A percentile compares a stretch with the other conserved stretches of the same genome.
Conservation (phyloP, 2,113 vertebrate genomes). For the Rhinichthys klamathensis region DNA sequence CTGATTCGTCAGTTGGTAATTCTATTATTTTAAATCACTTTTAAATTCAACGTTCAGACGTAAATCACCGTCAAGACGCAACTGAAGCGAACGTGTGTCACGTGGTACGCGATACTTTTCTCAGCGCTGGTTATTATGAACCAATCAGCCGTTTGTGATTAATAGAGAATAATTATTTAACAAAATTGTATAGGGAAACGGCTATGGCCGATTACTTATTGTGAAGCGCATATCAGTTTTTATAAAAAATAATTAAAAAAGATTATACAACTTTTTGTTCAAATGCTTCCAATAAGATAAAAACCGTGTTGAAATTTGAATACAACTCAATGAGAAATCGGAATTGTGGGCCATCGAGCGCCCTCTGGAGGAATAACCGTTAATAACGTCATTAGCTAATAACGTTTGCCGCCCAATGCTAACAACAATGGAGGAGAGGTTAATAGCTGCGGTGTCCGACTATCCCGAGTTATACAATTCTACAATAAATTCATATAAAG, state of each 20-base stretch:
- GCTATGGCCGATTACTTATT: neutral
- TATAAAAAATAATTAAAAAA: neutral
- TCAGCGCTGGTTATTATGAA: neutral
- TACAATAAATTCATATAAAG: conserved; percentile 54
- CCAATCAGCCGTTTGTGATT: neutral
- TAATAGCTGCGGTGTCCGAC: conserved; percentile 56
- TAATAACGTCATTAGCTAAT: neutral
- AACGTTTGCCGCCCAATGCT: neutral
- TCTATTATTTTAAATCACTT: neutral
- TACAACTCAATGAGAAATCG: neutral
- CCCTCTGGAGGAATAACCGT: neutral
- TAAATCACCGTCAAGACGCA: neutral
- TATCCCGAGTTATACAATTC: conserved; percentile 56
- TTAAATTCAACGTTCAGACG: neutral
- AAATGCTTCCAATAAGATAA: neutral
- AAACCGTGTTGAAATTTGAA: neutral
- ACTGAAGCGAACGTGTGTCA: neutral
- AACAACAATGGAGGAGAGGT: conserved; percentile 58
- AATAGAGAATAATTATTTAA: neutral
- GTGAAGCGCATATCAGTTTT: neutral
- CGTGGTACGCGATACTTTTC: neutral
- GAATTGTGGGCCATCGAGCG: neutral
- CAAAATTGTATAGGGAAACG: neutral
- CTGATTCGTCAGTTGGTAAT: neutral
- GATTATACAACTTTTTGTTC: neutral